A percentile compares a stretch with the other conserved stretches of the same genome.
These are phyloP conservation scores for Prunella himalayana DNA, from an alignment of 2,113 vertebrate genomes.

Conservation along the genomic window DNA sequence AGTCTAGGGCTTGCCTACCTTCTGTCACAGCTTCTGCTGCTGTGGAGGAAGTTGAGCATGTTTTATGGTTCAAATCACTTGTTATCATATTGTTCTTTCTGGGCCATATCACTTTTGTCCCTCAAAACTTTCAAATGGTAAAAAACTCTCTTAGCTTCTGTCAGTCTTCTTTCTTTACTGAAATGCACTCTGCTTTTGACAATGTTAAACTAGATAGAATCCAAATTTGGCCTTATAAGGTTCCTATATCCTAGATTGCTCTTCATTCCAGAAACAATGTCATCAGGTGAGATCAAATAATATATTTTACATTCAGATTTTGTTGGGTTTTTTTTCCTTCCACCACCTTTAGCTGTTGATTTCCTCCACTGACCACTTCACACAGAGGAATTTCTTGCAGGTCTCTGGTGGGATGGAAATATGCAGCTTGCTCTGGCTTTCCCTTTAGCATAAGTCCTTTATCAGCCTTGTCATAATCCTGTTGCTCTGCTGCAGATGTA, in stretches of 20 bases:
- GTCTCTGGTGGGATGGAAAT: neutral
- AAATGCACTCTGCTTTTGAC: neutral
- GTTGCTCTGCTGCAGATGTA: neutral
- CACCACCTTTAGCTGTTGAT: neutral
- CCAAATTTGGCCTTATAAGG: neutral
- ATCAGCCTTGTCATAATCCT: neutral
- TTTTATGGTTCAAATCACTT: neutral
- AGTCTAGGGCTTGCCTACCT: neutral
- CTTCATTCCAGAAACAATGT: neutral
- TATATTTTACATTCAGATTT: neutral
- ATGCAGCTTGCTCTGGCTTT: neutral
- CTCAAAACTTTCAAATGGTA: neutral
- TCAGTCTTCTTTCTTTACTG: neutral
- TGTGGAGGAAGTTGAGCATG: neutral
- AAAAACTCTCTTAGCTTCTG: neutral
- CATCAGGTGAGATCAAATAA: neutral
- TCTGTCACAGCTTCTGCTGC: neutral
- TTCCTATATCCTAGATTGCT: neutral
- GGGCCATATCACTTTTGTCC: neutral
- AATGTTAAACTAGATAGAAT: neutral
- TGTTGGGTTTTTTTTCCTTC: fast-evolving
- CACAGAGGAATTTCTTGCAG: neutral
- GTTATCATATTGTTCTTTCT: neutral
- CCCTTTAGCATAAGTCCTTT: neutral
- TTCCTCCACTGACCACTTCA: neutral